Conservation (phyloP, 2,797 vertebrate species). For the Sitta carolinensis region DNA sequence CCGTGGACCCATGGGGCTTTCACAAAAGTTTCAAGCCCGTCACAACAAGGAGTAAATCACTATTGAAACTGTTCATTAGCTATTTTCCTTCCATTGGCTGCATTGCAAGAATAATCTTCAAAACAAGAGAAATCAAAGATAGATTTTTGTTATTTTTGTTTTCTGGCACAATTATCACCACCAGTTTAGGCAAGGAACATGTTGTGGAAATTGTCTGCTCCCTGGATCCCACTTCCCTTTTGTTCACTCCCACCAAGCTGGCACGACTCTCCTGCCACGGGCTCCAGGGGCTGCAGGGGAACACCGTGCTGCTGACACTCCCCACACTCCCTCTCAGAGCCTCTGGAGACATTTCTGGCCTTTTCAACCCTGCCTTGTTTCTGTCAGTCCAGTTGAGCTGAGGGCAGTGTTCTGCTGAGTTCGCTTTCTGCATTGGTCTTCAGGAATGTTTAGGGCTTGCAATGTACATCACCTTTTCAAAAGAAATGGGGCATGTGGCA, state of each 20-base stretch:
- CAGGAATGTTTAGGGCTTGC: not conserved
- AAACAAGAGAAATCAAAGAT: conserved; percentile 31
- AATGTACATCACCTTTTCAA: not conserved
- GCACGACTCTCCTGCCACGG: fast-evolving
- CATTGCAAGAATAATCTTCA: not conserved
- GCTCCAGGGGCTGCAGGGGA: not conserved
- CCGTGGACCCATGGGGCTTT: not conserved
- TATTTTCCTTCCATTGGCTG: conserved; percentile 5
- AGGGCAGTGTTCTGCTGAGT: not conserved
- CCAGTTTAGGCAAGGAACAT: not conserved
- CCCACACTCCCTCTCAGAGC: not conserved
- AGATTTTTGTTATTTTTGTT: not conserved
- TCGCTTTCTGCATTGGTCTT: not conserved
- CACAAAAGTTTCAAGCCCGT: not conserved
- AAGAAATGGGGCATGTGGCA: not conserved
- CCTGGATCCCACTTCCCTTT: conserved; percentile 30
- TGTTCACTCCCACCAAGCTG: conserved; percentile 27
- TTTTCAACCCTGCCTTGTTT: conserved; percentile 41
- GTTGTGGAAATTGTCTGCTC: conserved; percentile 36
- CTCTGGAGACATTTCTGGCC: conserved; percentile 4
- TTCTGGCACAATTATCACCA: conserved; percentile 2
- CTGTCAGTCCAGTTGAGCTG: not conserved
- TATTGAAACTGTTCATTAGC: not conserved
- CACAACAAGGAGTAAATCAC: conserved; percentile 10
- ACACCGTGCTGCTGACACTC: not conserved